Evolutionary conservation across 2,888 invertebrate species (phyloP), one percentile per base, ranked within the genome.

Genomic region (Thera obeliscata): DNA sequence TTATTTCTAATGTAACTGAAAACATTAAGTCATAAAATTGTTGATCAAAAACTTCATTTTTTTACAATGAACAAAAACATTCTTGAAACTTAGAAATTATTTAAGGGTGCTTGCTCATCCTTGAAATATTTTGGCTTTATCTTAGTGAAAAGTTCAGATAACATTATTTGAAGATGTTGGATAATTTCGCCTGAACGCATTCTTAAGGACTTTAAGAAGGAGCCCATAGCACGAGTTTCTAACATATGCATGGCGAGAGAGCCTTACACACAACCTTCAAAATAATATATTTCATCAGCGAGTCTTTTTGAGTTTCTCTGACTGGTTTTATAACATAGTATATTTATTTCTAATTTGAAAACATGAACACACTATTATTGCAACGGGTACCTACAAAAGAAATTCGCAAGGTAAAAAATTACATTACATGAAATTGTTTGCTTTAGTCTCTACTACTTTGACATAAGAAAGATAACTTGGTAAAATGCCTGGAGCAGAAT

Each of bases 111-210:
- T 64, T 33, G 56, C 56, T 64, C 8, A 50, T 43, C 56, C 56
- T 64, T 59, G 74, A 70, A 74, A 76, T 71, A 73, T 76, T 76
- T 76, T 72, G 75, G 74, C 79, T 78, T 79, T 73, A 76, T 78
- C 76, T 54, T 73, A 76, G 71, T 76, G 76, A 81, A 81, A 83
- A 81, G 75, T 83, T 81, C 74, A 74, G 78, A 76, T 75, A 82
- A 81, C 73, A 82, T 83, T 81, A 82, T 85, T 82, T 82, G 78
- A 84, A 83, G 84, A 77, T 76, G 76, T 74, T 76, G 78, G 76
- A 81, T 79, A 77, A 83, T 83, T 83, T 78, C 81, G 80, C 81
- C 81, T 80, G 82, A 85, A 79, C 79, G 84, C 83, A 82, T 83
- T 80, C 78, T 79, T 74, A 72, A 87, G 83, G 76, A 81, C 80